phyloP scores from a whole-genome alignment of 2,888 invertebrate genomes.

The Synanthedon tipuliformis region DNA sequence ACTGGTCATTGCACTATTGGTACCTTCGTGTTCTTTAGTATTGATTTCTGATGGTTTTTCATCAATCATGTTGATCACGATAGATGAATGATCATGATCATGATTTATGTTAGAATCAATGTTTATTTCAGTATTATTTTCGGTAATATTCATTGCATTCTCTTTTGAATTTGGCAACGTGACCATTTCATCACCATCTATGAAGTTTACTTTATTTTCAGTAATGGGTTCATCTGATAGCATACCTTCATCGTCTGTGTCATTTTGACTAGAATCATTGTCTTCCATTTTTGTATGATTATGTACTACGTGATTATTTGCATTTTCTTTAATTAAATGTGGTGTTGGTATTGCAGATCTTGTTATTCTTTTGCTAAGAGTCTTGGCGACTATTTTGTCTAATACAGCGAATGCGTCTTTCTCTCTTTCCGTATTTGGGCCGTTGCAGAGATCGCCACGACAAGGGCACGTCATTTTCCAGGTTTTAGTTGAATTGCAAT shows the following conservation, averaged over 20 bases:
- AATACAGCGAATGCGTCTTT: slow-evolving; percentile 39
- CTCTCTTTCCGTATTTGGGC: slow-evolving; percentile 43
- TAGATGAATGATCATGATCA: not conserved
- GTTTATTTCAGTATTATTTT: not conserved
- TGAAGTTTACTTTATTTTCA: not conserved
- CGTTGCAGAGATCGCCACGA: slow-evolving; percentile 54
- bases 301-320: slow-evolving; percentile 1
- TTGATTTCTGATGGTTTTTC: not conserved
- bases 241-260: not conserved
- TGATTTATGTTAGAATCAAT: not conserved
- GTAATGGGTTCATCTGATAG: not conserved
- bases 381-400: slow-evolving; percentile 19
- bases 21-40: not conserved
- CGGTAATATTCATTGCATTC: not conserved
- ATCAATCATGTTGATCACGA: not conserved
- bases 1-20: not conserved
- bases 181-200: not conserved
- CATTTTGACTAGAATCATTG: not conserved
- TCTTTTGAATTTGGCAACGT: not conserved
- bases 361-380: slow-evolving; percentile 16
- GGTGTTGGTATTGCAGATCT: slow-evolving; percentile 8
- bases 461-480: slow-evolving; percentile 60
- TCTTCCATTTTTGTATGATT: slow-evolving; percentile 1
- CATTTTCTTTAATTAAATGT: slow-evolving; percentile 7
- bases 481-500: slow-evolving; percentile 49